Percentiles rank a stretch among this genome's conserved stretches.
Evolutionary conservation across 1,140 invertebrate genomes (phyloP).

Genomic region (Drosophila sp.): DNA sequence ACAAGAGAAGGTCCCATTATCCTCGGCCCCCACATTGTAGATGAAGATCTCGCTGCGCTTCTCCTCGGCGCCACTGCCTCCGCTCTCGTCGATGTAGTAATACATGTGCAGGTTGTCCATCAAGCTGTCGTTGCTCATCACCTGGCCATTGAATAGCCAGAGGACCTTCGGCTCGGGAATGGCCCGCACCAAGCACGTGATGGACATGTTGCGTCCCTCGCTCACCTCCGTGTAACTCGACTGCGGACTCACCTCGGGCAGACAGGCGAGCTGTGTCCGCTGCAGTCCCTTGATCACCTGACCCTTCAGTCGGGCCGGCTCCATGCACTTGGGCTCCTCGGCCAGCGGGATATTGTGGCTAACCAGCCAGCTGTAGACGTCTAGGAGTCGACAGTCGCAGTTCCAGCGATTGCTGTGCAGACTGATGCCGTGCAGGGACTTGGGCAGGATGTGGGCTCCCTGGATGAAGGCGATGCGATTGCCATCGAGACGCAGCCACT

Average conservation of each 20-base stretch:
- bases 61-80: conserved; percentile 87
- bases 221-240: conserved; percentile 90
- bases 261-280: conserved; percentile 91
- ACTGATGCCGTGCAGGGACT: conserved; percentile 90
- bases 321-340: conserved; percentile 91
- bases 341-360: conserved; percentile 90
- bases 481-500: conserved; percentile 93
- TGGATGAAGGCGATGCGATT: conserved; percentile 91
- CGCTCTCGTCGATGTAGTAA: conserved; percentile 89
- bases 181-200: conserved; percentile 91
- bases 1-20: conserved; percentile 93
- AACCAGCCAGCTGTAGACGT: conserved; percentile 91
- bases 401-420: conserved; percentile 95
- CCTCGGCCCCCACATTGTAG: conserved; percentile 89
- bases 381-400: conserved; percentile 92
- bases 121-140: conserved; percentile 89
- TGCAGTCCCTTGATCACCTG: conserved; percentile 89
- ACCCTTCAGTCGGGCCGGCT: conserved; percentile 88
- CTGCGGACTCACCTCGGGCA: conserved; percentile 89
- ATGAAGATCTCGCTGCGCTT: conserved; percentile 91
- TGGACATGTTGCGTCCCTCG: conserved; percentile 91
- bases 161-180: conserved; percentile 91
- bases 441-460: conserved; percentile 89
- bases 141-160: conserved; percentile 92
- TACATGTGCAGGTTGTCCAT: conserved; percentile 88